Base-by-base conservation (phyloP, 2,888 invertebrate species). In the Troilus luridus region DNA sequence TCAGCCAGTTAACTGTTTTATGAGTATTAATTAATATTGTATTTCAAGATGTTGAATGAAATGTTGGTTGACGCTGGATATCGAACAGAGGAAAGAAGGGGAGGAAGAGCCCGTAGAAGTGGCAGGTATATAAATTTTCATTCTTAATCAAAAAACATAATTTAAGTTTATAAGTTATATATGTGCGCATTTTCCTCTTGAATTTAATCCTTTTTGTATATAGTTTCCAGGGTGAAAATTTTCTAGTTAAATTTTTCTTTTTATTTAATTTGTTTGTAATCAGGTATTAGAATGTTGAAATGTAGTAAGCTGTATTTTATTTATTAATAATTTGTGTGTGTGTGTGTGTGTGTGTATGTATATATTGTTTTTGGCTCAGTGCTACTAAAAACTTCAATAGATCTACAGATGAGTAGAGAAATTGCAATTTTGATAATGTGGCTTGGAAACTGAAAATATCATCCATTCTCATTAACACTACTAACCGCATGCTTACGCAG, bases 1-100 rank as follows among this genome's bases (percentile, higher is more conserved):
- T 24, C 27, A 12, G 9, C 8, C 24, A 77, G 72, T 41, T 77
- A 27, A 14, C 41, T 77, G 12, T n/a, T 41, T 77, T 77, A 41
- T 77, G 7, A 5, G 24, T 67, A 14, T 17, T 77, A 77, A 77
- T 27, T 77, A 19, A 14, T 77, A 77, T 58, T 58, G 85, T 90
- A 64, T 24, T 91, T 92, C 7, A 88, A 93, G 93, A 91, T 92
- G 91, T 91, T 93, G 21, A 92, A 93, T 91, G 92, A 93, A 91
- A 92, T 93, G 91, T 89, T 93, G 89, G 92, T 92, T 91, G 92
- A 90, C 54, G 90, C 90, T 59, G 90, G 92, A 27, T 91, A 92
- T 91, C 90, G 92, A 89, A 24, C 91, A 24, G 92, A 92, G 59
- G 91, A 91, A 21, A 72, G 91, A 89, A 77, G 91, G 60, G 90